Conservation (phyloP, 2,888 invertebrate species). For the Pristionchus mayeri region DNA sequence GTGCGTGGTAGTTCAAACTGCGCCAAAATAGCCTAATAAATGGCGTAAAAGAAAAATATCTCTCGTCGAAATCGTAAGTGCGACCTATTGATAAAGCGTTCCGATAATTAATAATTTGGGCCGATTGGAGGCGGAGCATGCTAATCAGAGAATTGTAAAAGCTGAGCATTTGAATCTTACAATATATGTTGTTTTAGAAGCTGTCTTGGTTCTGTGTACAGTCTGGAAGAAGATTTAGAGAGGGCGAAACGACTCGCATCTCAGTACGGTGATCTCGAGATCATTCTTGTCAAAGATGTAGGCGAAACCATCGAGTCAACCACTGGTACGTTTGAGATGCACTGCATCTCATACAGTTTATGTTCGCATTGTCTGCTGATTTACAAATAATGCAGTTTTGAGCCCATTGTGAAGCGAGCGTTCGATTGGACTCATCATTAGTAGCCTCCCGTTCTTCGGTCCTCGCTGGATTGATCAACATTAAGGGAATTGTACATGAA, state of each 20-base stretch:
- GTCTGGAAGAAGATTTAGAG: constrained; percentile 48
- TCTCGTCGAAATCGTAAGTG: no score
- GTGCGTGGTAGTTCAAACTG: no score
- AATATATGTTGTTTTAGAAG: constrained; percentile 1
- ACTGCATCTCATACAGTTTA: neutral
- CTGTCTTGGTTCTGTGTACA: constrained; percentile 46
- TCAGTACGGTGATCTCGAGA: constrained; percentile 40
- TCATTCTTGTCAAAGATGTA: constrained; percentile 27
- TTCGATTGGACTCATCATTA: constrained; percentile 42
- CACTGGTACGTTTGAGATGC: neutral
- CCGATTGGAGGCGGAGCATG: no score
- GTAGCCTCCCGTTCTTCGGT: constrained; percentile 37
- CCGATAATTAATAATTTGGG: no score
- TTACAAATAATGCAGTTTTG: neutral
- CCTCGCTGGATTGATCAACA: constrained; percentile 23
- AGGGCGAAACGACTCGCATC: constrained; percentile 15
- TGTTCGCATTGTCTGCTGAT: no score
- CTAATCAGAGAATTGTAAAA: no score
- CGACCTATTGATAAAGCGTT: no score
- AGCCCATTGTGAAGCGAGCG: constrained; percentile 7
- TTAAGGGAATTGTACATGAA: neutral
- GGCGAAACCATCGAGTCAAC: constrained; percentile 16
- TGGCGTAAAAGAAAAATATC: no score
- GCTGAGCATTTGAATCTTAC: neutral
- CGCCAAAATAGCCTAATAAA: no score